These are phyloP conservation scores for Zonitis immaculata DNA, from an alignment of 2,888 invertebrate species.

Conservation along the genomic window DNA sequence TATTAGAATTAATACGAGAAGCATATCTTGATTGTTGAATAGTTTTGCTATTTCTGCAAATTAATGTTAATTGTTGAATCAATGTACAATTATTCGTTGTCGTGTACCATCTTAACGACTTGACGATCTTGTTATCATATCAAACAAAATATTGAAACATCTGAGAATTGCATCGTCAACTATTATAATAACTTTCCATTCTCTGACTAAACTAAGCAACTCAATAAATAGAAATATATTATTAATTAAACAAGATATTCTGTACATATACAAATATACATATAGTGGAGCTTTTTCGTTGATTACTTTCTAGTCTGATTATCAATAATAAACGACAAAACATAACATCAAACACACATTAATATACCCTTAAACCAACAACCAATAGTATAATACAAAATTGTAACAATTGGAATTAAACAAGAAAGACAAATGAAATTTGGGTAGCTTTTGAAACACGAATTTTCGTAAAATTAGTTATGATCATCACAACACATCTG, in stretches of 20 bases:
- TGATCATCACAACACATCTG: conserved; percentile 25
- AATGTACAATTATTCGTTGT: background rate
- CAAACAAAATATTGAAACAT: background rate
- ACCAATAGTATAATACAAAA: background rate
- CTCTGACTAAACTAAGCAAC: background rate
- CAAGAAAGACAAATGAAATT: background rate
- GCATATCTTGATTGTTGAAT: too few species aligned
- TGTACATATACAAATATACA: too few species aligned
- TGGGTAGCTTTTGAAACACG: background rate
- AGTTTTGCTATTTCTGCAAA: background rate
- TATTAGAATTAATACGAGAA: too few species aligned
- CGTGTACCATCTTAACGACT: background rate
- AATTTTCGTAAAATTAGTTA: conserved; percentile 20
- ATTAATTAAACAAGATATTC: too few species aligned
- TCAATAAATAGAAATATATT: too few species aligned
- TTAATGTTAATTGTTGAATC: background rate
- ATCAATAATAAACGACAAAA: conserved; percentile 13
- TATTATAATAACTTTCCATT: background rate
- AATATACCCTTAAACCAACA: background rate
- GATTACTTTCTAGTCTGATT: conserved; percentile 16
- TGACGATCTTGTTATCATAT: background rate
- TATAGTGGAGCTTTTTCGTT: conserved; percentile 4
- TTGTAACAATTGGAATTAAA: background rate
- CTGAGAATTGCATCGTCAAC: background rate
- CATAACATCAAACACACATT: background rate